These are phyloP conservation scores for Scaptodrosophila lebanonensis DNA, from an alignment of 1,140 invertebrate genomes.

Conservation along the genomic window DNA sequence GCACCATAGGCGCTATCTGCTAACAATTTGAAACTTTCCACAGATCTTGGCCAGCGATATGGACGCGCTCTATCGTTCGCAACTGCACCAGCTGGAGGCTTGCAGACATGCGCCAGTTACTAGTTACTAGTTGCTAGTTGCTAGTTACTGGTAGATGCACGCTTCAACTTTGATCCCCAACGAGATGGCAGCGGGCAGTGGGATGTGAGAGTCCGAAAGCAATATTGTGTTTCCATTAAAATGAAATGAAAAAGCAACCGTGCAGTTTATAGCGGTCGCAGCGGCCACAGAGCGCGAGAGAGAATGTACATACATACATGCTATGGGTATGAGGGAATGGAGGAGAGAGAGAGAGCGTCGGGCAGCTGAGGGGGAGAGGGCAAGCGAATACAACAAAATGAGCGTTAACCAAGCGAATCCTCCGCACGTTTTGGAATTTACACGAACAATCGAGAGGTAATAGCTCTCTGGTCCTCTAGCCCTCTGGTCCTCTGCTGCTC, in stretches of 20 bases:
- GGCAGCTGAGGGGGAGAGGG: slow-evolving; percentile 11
- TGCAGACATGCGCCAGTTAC: too few species aligned
- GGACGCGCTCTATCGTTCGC: slow-evolving; percentile 11
- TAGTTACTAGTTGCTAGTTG: neutral
- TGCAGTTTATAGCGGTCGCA: neutral
- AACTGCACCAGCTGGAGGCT: neutral
- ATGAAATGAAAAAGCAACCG: slow-evolving; percentile 52
- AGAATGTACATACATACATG: too few species aligned
- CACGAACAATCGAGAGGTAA: slow-evolving; percentile 25
- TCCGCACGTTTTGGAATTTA: slow-evolving; percentile 64
- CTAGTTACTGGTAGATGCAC: neutral
- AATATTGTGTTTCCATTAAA: slow-evolving; percentile 56
- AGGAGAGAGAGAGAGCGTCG: slow-evolving; percentile 7
- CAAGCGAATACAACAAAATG: slow-evolving; percentile 54
- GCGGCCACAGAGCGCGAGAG: slow-evolving; percentile 2
- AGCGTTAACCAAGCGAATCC: slow-evolving; percentile 74
- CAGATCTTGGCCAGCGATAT: slow-evolving; percentile 32
- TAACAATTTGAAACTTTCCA: slow-evolving; percentile 24
- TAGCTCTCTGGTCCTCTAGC: slow-evolving; percentile 42
- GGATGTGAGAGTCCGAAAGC: slow-evolving; percentile 15
- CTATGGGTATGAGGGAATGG: neutral
- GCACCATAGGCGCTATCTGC: slow-evolving; percentile 20
- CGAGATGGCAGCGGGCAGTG: too few species aligned
- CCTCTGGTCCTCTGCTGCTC: neutral
- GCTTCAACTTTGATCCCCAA: slow-evolving; percentile 60